A percentile compares a stretch with the other conserved stretches of the same genome.
These are phyloP conservation scores for Yponomeuta malinellus DNA, from an alignment of 2,888 invertebrate species.

Conservation along the genomic window DNA sequence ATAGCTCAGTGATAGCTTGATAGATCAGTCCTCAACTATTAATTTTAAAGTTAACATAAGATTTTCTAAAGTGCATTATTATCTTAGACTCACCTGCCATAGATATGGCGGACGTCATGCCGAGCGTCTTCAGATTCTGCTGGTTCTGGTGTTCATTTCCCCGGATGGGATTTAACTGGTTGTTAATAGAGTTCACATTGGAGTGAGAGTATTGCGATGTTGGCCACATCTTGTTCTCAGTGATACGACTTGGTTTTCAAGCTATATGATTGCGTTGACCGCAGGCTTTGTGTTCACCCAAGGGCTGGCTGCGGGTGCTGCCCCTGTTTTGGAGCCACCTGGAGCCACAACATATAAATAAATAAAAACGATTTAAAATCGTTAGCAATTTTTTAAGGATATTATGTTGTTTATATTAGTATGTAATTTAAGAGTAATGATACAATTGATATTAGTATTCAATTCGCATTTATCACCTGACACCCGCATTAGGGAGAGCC, in stretches of 20 bases:
- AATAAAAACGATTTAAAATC: too few species aligned
- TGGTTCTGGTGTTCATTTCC: conserved; percentile 69
- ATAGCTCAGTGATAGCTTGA: too few species aligned
- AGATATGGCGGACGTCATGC: conserved; percentile 97
- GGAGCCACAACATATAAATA: neutral
- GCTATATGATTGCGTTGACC: neutral
- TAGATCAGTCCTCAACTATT: too few species aligned
- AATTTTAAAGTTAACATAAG: too few species aligned
- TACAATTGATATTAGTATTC: too few species aligned
- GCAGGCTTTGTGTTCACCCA: neutral
- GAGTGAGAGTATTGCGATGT: conserved; percentile 67
- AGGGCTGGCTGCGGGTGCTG: neutral
- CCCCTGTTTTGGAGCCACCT: neutral
- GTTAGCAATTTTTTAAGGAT: too few species aligned
- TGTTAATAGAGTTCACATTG: conserved; percentile 40
- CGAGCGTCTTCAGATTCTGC: conserved; percentile 80
- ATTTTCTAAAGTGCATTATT: neutral
- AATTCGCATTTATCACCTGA: too few species aligned
- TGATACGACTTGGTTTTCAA: neutral
- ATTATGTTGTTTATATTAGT: too few species aligned
- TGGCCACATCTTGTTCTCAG: conserved; percentile 69
- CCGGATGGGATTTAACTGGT: conserved; percentile 29
- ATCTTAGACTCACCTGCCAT: conserved; percentile 78
- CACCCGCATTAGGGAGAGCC: too few species aligned
- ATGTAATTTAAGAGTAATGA: too few species aligned